Percentiles rank a stretch among this genome's conserved stretches.
Conservation (phyloP, 2,888 invertebrate species). For the Mechanitis messenoides region DNA sequence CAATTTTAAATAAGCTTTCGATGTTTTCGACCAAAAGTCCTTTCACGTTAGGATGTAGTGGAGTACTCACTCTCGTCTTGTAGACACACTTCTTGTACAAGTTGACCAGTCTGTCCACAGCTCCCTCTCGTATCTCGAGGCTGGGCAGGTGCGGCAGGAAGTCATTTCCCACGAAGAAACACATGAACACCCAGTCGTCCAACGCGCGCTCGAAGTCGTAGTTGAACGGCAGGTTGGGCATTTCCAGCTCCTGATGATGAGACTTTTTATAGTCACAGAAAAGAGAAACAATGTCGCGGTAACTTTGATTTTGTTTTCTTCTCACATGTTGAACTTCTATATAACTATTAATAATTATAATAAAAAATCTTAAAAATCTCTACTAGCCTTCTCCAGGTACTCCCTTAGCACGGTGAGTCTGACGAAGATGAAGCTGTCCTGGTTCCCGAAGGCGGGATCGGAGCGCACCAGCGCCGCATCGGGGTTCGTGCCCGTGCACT, state of each 20-base stretch:
- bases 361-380: too few species aligned
- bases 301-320: too few species aligned
- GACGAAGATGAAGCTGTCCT: constrained; percentile 94
- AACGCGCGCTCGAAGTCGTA: constrained; percentile 96
- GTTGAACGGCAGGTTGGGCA: constrained; percentile 94
- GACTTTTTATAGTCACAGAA: not conserved
- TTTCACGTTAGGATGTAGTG: not conserved
- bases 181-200: constrained; percentile 99
- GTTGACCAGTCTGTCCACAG: constrained; percentile 94
- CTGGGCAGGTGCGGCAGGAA: constrained; percentile 98
- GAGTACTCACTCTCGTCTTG: constrained; percentile 83
- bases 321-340: too few species aligned
- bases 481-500: constrained; percentile 86
- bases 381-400: constrained; percentile 88
- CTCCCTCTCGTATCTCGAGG: constrained; percentile 96
- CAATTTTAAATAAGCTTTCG: not conserved
- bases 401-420: constrained; percentile 94
- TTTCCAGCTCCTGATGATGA: constrained; percentile 53
- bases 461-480: constrained; percentile 78
- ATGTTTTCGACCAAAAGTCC: not conserved
- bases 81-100: constrained; percentile 96
- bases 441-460: constrained; percentile 80
- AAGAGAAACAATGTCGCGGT: not conserved
- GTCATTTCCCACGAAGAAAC: constrained; percentile 99
- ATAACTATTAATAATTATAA: too few species aligned